Evolutionary conservation across 2,888 invertebrate species (phyloP).

Genomic region (Lepidocyrtoides sp.): DNA sequence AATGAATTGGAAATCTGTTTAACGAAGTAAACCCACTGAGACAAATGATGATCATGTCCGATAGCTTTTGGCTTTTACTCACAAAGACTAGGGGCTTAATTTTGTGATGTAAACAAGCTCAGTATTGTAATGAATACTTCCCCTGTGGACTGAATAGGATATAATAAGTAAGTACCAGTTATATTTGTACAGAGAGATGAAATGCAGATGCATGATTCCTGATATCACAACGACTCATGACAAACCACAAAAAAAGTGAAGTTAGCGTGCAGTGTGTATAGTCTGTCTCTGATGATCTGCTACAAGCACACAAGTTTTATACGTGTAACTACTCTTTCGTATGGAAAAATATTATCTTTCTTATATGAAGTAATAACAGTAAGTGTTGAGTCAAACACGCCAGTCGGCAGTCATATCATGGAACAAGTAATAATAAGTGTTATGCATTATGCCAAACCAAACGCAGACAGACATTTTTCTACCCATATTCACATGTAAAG

Average conservation of each 20-base stretch:
- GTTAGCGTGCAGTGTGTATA: background rate
- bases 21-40: background rate
- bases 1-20: constrained; percentile 19
- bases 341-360: constrained; percentile 53
- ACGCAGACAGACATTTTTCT: no score
- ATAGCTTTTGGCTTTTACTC: no score
- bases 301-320: constrained; percentile 10
- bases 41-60: constrained; percentile 11
- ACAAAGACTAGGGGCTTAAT: constrained; percentile 19
- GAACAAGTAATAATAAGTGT: no score
- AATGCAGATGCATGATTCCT: constrained; percentile 39
- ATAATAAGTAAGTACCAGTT: background rate
- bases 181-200: background rate
- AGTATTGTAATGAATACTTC: constrained; percentile 55
- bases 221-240: background rate
- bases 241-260: no score
- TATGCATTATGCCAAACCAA: no score
- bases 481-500: constrained; percentile 14
- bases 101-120: constrained; percentile 52
- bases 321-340: no score
- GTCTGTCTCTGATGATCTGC: background rate
- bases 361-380: background rate
- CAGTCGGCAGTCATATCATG: constrained; percentile 13
- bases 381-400: background rate
- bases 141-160: no score